These are phyloP conservation scores for Ganaspis brasiliensis DNA, from an alignment of 2,888 invertebrate genomes.

Conservation along the genomic window DNA sequence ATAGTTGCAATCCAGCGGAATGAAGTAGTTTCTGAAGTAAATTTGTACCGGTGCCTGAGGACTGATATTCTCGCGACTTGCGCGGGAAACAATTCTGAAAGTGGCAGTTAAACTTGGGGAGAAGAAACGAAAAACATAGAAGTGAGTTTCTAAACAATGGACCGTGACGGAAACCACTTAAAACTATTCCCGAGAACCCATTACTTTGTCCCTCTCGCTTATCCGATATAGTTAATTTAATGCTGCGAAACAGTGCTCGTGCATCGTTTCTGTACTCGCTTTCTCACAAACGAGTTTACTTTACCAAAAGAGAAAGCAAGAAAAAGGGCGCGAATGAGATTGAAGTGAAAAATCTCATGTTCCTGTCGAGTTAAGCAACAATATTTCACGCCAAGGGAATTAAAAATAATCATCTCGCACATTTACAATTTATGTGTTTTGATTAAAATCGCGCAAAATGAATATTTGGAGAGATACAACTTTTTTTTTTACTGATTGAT, in stretches of 20 bases:
- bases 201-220: constrained; percentile 59
- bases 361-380: background rate
- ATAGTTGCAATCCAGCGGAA: background rate
- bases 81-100: constrained; percentile 45
- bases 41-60: constrained; percentile 10
- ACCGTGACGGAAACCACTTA: constrained; percentile 67
- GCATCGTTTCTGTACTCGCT: constrained; percentile 52
- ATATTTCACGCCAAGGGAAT: constrained; percentile 2
- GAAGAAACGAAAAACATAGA: constrained; percentile 54
- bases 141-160: constrained; percentile 64
- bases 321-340: constrained; percentile 1
- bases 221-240: constrained; percentile 64
- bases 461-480: too few species aligned
- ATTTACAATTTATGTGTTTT: too few species aligned
- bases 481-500: too few species aligned
- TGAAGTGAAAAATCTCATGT: constrained; percentile 33
- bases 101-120: constrained; percentile 45
- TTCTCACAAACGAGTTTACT: constrained; percentile 54
- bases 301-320: constrained; percentile 13
- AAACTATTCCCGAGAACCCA: constrained; percentile 62
- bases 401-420: background rate
- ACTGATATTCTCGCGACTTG: constrained; percentile 33
- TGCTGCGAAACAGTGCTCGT: constrained; percentile 54
- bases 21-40: constrained; percentile 30
- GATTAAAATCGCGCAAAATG: too few species aligned